Conservation (phyloP, 2,797 vertebrate genomes). For the Fundulus diaphanus region DNA sequence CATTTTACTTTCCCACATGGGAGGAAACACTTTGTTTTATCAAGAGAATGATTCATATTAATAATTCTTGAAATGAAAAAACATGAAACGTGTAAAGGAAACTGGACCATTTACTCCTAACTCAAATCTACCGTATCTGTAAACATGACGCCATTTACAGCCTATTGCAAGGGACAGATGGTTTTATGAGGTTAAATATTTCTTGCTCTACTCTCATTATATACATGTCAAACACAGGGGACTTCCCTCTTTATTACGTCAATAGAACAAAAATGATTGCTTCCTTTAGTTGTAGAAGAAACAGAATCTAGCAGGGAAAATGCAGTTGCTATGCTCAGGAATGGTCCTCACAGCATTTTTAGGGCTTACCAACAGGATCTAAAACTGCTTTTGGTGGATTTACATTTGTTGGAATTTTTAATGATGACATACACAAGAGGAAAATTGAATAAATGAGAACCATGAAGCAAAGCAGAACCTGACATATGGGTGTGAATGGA, state of each 20-base stretch:
- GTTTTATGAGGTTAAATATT: conserved; percentile 79
- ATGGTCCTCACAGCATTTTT: conserved; percentile 11
- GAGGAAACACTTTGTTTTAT: conserved; percentile 35
- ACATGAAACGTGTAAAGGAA: conserved; percentile 35
- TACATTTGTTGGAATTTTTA: neutral
- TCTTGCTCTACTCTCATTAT: conserved; percentile 80
- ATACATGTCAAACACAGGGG: conserved; percentile 78
- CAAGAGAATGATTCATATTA: conserved; percentile 48
- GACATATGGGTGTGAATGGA: conserved; percentile 1
- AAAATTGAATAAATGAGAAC: conserved; percentile 28
- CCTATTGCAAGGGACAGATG: conserved; percentile 73
- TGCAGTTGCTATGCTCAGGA: conserved; percentile 68
- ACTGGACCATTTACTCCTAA: conserved; percentile 36
- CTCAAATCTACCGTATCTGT: conserved; percentile 38
- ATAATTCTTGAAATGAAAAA: conserved; percentile 57
- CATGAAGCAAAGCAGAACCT: conserved; percentile 6
- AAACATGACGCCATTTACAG: conserved; percentile 63
- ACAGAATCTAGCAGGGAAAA: conserved; percentile 77
- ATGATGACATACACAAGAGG: conserved; percentile 11
- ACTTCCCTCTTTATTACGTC: conserved; percentile 84
- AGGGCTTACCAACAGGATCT: conserved; percentile 1
- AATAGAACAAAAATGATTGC: conserved; percentile 84
- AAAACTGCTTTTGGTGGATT: conserved; percentile 8
- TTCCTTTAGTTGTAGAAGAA: conserved; percentile 81
- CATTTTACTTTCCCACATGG: conserved; percentile 9